phyloP scores from a whole-genome alignment of 1,140 invertebrate species.

The Drosophila neocordata region DNA sequence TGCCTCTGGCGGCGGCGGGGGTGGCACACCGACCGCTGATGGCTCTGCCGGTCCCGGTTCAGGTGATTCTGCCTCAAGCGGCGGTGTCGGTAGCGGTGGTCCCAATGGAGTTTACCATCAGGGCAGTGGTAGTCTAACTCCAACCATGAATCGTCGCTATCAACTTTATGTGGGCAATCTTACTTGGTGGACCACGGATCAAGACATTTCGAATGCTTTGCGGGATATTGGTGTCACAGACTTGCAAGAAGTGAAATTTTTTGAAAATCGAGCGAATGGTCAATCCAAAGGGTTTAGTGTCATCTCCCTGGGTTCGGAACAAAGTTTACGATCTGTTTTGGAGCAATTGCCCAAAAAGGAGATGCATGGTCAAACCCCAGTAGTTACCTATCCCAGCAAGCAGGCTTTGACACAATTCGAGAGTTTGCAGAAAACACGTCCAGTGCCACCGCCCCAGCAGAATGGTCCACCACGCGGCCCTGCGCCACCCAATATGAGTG shows the following conservation, averaged over 20 bases:
- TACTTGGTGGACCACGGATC: constrained; percentile 98
- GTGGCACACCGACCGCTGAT: constrained; percentile 77
- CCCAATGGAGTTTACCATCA: constrained; percentile 88
- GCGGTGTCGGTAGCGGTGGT: constrained; percentile 35
- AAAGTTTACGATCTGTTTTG: constrained; percentile 94
- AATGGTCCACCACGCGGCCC: constrained; percentile 82
- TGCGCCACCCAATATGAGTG: constrained; percentile 82
- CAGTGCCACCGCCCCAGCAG: constrained; percentile 88
- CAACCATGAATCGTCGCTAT: constrained; percentile 90
- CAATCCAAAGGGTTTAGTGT: constrained; percentile 99
- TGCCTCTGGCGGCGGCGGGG: constrained; percentile 83
- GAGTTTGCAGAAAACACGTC: constrained; percentile 94
- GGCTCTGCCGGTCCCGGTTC: constrained; percentile 55
- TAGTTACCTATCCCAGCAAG: constrained; percentile 97
- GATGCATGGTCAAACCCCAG: constrained; percentile 96
- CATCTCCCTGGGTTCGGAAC: constrained; percentile 95
- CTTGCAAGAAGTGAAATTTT: constrained; percentile 99
- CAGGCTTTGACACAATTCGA: constrained; percentile 92
- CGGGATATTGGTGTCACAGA: constrained; percentile 94
- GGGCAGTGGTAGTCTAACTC: constrained; percentile 88
- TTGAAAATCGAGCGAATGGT: constrained; percentile 99
- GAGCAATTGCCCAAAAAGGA: constrained; percentile 97
- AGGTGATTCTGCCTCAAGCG: constrained; percentile 46
- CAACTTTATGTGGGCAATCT: constrained; percentile 98
- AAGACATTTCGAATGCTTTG: constrained; percentile 95